These are phyloP conservation scores for Eupithecia subumbrata DNA, from an alignment of 2,888 invertebrate species.

Conservation along the genomic window DNA sequence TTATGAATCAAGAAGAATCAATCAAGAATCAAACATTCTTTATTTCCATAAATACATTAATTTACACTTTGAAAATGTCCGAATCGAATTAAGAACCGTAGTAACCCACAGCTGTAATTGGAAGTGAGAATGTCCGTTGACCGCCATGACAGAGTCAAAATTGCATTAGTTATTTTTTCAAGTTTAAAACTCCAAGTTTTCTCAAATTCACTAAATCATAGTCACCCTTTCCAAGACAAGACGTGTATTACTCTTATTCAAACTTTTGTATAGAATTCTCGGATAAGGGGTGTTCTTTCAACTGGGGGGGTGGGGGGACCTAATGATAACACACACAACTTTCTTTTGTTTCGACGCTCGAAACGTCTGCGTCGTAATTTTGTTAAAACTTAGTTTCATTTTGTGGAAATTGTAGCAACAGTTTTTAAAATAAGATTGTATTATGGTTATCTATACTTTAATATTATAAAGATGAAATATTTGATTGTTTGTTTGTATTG, in stretches of 20 bases:
- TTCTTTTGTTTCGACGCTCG: slow-evolving; percentile 59
- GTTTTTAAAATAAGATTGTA: background rate
- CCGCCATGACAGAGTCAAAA: background rate
- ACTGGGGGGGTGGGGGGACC: slow-evolving; percentile 45
- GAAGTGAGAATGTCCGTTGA: background rate
- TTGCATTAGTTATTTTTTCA: background rate
- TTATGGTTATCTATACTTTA: too few relatives aligned
- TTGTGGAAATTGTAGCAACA: background rate
- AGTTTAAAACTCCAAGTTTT: background rate
- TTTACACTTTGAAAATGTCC: too few relatives aligned
- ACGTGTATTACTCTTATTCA: slow-evolving; percentile 82
- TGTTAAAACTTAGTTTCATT: slow-evolving; percentile 25
- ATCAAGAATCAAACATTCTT: too few relatives aligned
- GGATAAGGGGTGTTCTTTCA: slow-evolving; percentile 64
- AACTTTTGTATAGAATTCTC: slow-evolving; percentile 80
- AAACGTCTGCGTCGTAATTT: slow-evolving; percentile 49
- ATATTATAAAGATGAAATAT: too few relatives aligned
- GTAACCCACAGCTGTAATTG: too few relatives aligned
- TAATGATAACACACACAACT: slow-evolving; percentile 67
- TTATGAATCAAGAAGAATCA: too few relatives aligned
- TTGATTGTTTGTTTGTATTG: too few relatives aligned
- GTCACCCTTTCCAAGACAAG: slow-evolving; percentile 66
- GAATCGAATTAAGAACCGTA: too few relatives aligned
- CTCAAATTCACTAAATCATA: slow-evolving; percentile 22
- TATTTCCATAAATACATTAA: too few relatives aligned